A percentile compares a stretch with the other conserved stretches of the same genome.
Conservation (phyloP, 2,888 invertebrate genomes). For the Rhamphomyia laevipes region DNA sequence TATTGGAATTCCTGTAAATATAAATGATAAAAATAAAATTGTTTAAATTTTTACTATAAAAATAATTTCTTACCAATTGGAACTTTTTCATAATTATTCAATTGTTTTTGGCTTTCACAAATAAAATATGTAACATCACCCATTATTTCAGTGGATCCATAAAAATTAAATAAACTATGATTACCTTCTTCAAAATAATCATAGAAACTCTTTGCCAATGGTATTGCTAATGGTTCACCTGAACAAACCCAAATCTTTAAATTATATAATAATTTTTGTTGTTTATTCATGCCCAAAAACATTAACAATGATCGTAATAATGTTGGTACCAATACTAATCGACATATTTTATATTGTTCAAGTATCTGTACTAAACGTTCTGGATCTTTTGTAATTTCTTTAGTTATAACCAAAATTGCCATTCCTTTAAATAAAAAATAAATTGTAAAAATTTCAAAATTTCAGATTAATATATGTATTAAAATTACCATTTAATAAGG, state of each 20-base stretch:
- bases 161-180: slow-evolving; percentile 70
- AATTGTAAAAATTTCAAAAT: no score
- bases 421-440: slow-evolving; percentile 25
- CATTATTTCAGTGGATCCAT: slow-evolving; percentile 86
- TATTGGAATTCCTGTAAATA: slow-evolving; percentile 52
- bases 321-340: slow-evolving; percentile 77
- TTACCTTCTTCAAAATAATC: slow-evolving; percentile 52
- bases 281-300: slow-evolving; percentile 51
- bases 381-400: slow-evolving; percentile 62
- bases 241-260: slow-evolving; percentile 77
- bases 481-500: slow-evolving; percentile 53
- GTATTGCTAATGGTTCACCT: slow-evolving; percentile 65
- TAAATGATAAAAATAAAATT: background rate
- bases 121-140: slow-evolving; percentile 77
- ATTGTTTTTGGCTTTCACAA: slow-evolving; percentile 47
- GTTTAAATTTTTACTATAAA: background rate
- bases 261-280: slow-evolving; percentile 43
- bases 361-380: slow-evolving; percentile 57
- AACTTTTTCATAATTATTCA: slow-evolving; percentile 53
- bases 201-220: slow-evolving; percentile 65
- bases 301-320: slow-evolving; percentile 65
- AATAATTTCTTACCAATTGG: slow-evolving; percentile 57
- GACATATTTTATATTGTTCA: slow-evolving; percentile 60
- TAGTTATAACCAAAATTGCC: slow-evolving; percentile 61
- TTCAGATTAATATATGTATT: background rate